phyloP scores from a whole-genome alignment of 2,797 vertebrate species.

The Rhinatrema bivittatum region DNA sequence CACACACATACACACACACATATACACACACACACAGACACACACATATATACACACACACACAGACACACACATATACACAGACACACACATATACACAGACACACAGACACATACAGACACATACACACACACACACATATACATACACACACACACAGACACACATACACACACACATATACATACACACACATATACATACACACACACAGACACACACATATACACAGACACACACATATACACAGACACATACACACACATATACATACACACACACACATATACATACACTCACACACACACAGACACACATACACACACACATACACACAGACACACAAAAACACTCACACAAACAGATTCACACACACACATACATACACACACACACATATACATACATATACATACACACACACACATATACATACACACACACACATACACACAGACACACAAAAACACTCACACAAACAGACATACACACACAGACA shows the following conservation, averaged over 20 bases:
- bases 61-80: no score
- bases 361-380: not conserved
- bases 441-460: not conserved
- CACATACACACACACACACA: not conserved
- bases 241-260: not conserved
- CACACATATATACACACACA: no score
- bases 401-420: conserved; percentile 1
- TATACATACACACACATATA: not conserved
- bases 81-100: no score
- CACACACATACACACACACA: no score
- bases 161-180: not conserved
- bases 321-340: no score
- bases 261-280: not conserved
- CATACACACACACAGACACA: not conserved
- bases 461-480: no score
- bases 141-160: not conserved
- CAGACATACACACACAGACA: no score
- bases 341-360: no score
- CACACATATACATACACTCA: no score
- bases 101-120: no score
- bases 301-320: not conserved
- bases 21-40: no score
- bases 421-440: no score
- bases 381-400: not conserved
- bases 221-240: not conserved